phyloP scores from a whole-genome alignment of 2,113 vertebrate species.

The Zapornia atra region DNA sequence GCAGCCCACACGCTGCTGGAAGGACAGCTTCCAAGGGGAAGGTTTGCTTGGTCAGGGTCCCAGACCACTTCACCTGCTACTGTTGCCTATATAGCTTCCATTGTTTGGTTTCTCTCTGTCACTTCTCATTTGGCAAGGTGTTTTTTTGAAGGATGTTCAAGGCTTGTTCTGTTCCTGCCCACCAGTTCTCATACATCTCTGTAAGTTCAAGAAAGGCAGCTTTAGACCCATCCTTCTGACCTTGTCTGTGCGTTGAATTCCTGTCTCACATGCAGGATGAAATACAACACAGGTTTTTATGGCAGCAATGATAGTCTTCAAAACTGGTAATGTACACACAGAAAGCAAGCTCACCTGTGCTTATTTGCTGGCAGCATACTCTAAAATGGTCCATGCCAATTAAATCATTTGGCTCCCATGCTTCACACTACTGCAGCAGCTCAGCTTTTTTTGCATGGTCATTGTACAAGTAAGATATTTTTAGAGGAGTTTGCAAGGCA shows the following conservation, averaged over 20 bases:
- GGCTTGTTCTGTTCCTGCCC: background rate
- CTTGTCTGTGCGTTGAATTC: background rate
- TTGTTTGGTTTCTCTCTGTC: background rate
- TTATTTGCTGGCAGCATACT: background rate
- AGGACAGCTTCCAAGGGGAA: background rate
- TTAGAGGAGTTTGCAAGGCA: background rate
- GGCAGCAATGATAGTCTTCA: background rate
- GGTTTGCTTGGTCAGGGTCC: background rate
- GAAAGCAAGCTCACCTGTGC: background rate
- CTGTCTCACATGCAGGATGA: background rate
- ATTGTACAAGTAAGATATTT: background rate
- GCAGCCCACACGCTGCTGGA: background rate
- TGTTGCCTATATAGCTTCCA: background rate
- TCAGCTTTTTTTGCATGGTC: background rate
- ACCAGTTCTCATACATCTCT: background rate
- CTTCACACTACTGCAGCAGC: background rate
- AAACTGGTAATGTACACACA: background rate
- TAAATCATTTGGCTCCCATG: background rate
- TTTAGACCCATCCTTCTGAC: background rate
- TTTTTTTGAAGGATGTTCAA: background rate
- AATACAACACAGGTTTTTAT: background rate
- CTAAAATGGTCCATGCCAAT: background rate
- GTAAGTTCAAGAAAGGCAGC: background rate
- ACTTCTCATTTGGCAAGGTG: background rate
- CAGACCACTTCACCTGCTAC: background rate